A percentile compares a stretch with the other conserved stretches of the same genome.
phyloP scores from a whole-genome alignment of 2,797 vertebrate genomes.

The Galaxias olidus region DNA sequence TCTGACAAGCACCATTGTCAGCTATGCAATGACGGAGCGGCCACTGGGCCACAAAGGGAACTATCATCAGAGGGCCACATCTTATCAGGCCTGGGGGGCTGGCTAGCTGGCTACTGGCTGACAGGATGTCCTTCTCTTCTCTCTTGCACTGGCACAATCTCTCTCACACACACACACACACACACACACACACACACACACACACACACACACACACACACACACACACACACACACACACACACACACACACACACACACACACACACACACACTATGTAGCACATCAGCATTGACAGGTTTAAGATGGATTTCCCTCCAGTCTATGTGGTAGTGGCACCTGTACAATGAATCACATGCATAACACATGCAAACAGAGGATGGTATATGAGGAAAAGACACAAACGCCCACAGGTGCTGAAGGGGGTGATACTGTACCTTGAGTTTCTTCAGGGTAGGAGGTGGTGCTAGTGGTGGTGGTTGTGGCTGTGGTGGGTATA shows the following conservation, averaged over 20 bases:
- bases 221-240: too few relatives aligned
- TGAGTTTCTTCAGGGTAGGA: slow-evolving; percentile 86
- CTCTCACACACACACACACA: slow-evolving; percentile 2
- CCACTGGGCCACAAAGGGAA: slow-evolving; percentile 36
- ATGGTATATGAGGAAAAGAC: slow-evolving; percentile 3
- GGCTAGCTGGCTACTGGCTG: slow-evolving; percentile 12
- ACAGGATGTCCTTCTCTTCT: slow-evolving; percentile 5
- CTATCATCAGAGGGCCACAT: slow-evolving; percentile 45
- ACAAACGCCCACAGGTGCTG: slow-evolving; percentile 11
- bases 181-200: slow-evolving; percentile 19
- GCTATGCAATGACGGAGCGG: slow-evolving; percentile 16
- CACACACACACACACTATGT: too few relatives aligned
- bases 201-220: too few relatives aligned
- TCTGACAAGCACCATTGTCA: slow-evolving; percentile 28
- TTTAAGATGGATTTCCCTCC: too few relatives aligned
- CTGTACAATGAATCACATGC: neutral
- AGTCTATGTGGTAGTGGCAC: neutral
- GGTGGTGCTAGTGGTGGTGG: slow-evolving; percentile 75
- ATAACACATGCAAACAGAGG: too few relatives aligned
- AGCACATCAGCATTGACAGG: too few relatives aligned
- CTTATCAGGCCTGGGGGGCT: slow-evolving; percentile 48
- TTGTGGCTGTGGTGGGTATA: slow-evolving; percentile 89
- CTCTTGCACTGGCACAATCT: neutral
- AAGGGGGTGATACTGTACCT: slow-evolving; percentile 67
- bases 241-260: too few relatives aligned